Base-by-base conservation (phyloP, 2,888 invertebrate species). In the Pseudoips prasinana region DNA sequence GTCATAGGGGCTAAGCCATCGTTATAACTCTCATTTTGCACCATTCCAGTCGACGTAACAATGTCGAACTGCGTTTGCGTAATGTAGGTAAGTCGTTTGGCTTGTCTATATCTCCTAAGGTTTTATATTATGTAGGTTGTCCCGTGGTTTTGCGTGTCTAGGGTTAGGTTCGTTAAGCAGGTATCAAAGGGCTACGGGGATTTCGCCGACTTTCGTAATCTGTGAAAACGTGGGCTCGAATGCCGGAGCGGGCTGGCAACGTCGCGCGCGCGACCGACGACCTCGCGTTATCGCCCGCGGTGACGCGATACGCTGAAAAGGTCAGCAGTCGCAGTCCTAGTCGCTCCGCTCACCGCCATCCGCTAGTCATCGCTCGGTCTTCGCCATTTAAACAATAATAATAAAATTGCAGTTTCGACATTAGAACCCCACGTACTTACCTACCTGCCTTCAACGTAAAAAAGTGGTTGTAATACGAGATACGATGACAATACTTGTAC, bases 241-340 rank as follows among this genome's bases (percentile, higher is more conserved):
- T 73, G 67, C 67, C 66, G 64, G 53, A 47, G 67, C 74, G 81
- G 64, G 69, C 73, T 81, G 82, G 87, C 85, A 87, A 87, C 86
- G 79, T 58, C 75, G 85, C 84, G 51, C 72, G 50, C 64, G 61
- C 74, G 78, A 80, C 73, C 83, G 83, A 83, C 86, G 84, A 82
- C 87, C 83, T 84, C 84, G 77, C 64, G 76, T 76, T 81, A 84
- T 85, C 85, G 79, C 78, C 71, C 76, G 78, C 75, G 72, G 71
- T 74, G 82, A 74, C 77, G 78, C 73, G 82, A 74, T 73, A 73
- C 67, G 58, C 61, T 69, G 67, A 73, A 87, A 83, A 88, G 89
- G 84, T 87, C 88, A 81, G 7, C 20, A 20, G 20, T 20, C 6
- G n/a, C n/a, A n/a, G n/a, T n/a, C 3, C 77, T 77, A 79, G 61